Conservation (phyloP, 2,888 invertebrate species). For the Hirtodrosophila histrioides region DNA sequence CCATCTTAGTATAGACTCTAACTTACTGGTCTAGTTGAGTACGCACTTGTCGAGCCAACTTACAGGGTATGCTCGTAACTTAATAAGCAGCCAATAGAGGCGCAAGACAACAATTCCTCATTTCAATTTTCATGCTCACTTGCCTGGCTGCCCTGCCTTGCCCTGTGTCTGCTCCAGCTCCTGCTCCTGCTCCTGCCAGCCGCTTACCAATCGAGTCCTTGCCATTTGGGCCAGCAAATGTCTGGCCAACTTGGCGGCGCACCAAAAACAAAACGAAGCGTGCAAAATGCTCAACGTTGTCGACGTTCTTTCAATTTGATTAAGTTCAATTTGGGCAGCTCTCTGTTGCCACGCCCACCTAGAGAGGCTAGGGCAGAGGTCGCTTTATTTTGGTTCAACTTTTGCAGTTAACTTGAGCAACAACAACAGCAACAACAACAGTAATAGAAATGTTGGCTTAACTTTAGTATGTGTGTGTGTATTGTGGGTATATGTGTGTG, state of each 20-base stretch:
- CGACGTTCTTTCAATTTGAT: slow-evolving; percentile 64
- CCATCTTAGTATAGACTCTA: no score
- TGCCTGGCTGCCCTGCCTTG: slow-evolving; percentile 20
- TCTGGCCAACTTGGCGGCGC: slow-evolving; percentile 46
- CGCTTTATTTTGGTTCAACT: slow-evolving; percentile 70
- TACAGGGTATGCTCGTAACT: slow-evolving; percentile 19
- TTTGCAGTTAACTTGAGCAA: slow-evolving; percentile 70
- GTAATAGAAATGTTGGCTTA: slow-evolving; percentile 45
- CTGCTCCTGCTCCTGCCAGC: no score
- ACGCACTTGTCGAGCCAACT: no score
- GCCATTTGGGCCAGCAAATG: slow-evolving; percentile 45
- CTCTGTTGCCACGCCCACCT: slow-evolving; percentile 55
- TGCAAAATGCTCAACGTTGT: slow-evolving; percentile 62
- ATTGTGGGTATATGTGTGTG: slow-evolving; percentile 17
- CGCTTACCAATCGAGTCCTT: slow-evolving; percentile 7
- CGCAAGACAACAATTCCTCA: slow-evolving; percentile 35
- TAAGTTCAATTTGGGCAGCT: slow-evolving; percentile 72
- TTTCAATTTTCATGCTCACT: slow-evolving; percentile 60
- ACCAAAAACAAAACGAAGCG: slow-evolving; percentile 62
- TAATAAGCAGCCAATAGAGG: slow-evolving; percentile 10
- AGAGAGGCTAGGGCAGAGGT: slow-evolving; percentile 22
- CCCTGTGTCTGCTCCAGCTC: background rate
- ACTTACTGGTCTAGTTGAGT: no score
- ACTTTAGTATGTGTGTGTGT: slow-evolving; percentile 37
- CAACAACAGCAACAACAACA: slow-evolving; percentile 30